Percentiles rank a stretch among this genome's conserved stretches.
These are phyloP conservation scores for Cyprinella venusta DNA, from an alignment of 2,797 vertebrate species.

Conservation along the genomic window DNA sequence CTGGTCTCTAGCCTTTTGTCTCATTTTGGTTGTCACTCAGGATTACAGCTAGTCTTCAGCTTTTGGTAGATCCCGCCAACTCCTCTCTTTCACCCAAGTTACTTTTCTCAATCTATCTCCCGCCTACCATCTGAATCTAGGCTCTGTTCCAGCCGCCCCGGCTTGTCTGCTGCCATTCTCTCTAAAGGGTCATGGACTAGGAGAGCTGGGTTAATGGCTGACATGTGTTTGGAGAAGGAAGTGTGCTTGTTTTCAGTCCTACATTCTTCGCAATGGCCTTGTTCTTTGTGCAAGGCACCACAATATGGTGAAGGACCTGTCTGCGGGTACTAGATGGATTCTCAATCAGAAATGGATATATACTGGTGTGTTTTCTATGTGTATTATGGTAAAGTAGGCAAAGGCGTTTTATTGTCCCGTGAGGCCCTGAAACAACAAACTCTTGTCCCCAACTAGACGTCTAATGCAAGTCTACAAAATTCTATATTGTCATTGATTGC, in stretches of 20 bases:
- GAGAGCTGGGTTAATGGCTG: constrained; percentile 61
- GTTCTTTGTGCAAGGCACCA: constrained; percentile 32
- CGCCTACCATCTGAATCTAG: constrained; percentile 21
- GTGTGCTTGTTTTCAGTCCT: constrained; percentile 59
- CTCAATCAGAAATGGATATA: background rate
- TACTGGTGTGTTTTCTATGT: constrained; percentile 36
- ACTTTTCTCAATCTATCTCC: constrained; percentile 30
- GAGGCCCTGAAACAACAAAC: background rate
- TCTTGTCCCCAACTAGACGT: background rate
- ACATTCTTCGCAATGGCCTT: constrained; percentile 48
- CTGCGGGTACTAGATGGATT: constrained; percentile 19
- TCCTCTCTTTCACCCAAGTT: constrained; percentile 23
- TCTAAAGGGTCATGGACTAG: constrained; percentile 29
- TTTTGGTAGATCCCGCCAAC: constrained; percentile 21
- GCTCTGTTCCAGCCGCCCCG: constrained; percentile 44
- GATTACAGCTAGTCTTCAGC: constrained; percentile 28
- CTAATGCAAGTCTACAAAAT: background rate
- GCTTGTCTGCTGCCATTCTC: constrained; percentile 30
- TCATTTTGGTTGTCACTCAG: constrained; percentile 37
- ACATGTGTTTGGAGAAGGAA: constrained; percentile 66
- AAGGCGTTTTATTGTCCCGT: background rate
- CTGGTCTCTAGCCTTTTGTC: constrained; percentile 12
- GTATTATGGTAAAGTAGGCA: constrained; percentile 46
- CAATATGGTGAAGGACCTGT: constrained; percentile 19
- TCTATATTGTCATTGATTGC: background rate